Evolutionary conservation across 37 sponge, comb jelly and placozoan genomes (phyloP).

Genomic region (Theonella swinhoei): DNA sequence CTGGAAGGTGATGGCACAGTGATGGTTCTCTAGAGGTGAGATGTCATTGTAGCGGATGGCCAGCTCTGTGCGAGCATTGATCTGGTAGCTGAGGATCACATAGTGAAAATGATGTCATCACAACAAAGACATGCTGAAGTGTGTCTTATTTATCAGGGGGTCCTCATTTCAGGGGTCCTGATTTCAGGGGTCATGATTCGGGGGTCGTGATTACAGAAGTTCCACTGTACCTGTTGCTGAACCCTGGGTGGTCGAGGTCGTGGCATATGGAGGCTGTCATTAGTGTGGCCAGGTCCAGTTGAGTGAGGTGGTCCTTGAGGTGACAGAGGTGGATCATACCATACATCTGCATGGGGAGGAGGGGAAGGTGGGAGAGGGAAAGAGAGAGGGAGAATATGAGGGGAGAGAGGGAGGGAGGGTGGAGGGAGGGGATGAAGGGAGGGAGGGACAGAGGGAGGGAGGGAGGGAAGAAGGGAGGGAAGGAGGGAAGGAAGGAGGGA

Average conservation of each 20-base stretch:
- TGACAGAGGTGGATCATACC: conserved; percentile 83
- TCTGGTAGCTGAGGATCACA: conserved; percentile 69
- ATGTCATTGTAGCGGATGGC: conserved; percentile 91
- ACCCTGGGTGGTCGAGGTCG: conserved; percentile 94
- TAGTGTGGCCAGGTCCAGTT: conserved; percentile 58
- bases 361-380: neutral
- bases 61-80: conserved; percentile 88
- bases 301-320: conserved; percentile 43
- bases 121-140: neutral
- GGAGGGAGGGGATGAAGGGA: neutral
- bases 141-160: neutral
- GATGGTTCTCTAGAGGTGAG: conserved; percentile 93
- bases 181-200: too few species aligned
- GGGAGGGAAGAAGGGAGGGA: neutral
- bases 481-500: too few species aligned
- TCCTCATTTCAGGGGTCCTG: too few species aligned
- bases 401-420: neutral
- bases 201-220: too few species aligned
- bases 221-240: conserved; percentile 81
- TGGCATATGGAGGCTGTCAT: conserved; percentile 82
- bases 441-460: neutral
- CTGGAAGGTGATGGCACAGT: conserved; percentile 87
- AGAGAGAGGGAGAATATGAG: neutral
- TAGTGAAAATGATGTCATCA: neutral
- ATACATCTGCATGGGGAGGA: conserved; percentile 87